Percentiles rank a stretch among this genome's conserved stretches.
Evolutionary conservation across 2,888 invertebrate species (phyloP).

Genomic region (Eristalis intricaria): DNA sequence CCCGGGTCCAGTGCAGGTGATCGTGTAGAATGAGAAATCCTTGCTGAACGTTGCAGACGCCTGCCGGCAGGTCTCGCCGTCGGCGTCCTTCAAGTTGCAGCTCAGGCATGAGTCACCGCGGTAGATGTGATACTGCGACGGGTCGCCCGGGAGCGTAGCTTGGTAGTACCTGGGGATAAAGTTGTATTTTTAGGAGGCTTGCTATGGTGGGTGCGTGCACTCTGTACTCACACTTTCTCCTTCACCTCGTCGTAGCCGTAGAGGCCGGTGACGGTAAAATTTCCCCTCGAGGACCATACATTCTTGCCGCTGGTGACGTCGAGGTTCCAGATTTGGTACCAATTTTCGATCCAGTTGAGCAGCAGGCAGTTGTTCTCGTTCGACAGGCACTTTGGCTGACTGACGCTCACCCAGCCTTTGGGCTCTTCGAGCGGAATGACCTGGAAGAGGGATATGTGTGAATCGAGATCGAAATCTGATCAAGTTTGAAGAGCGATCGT

Average conservation of each 20-base stretch:
- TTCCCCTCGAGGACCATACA: constrained; percentile 79
- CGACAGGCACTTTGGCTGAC: constrained; percentile 81
- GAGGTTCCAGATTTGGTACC: constrained; percentile 80
- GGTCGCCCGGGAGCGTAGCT: constrained; percentile 85
- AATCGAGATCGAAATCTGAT: no score
- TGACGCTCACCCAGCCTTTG: constrained; percentile 87
- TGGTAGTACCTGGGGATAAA: constrained; percentile 86
- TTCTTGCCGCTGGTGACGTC: constrained; percentile 77
- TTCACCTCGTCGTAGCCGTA: constrained; percentile 85
- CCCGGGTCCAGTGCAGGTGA: constrained; percentile 86
- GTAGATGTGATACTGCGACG: constrained; percentile 87
- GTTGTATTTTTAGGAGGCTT: neutral
- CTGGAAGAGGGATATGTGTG: constrained; percentile 74
- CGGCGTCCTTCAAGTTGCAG: constrained; percentile 84
- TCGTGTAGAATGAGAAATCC: constrained; percentile 85
- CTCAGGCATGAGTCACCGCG: constrained; percentile 86
- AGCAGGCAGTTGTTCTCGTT: constrained; percentile 76
- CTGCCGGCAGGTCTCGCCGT: constrained; percentile 83
- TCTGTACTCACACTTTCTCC: constrained; percentile 82
- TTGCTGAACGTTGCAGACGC: constrained; percentile 84
- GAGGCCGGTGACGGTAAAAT: constrained; percentile 84
- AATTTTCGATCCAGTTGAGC: constrained; percentile 81
- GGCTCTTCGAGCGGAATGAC: constrained; percentile 83
- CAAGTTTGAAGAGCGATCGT: no score
- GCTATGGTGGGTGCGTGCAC: neutral